Percentiles rank a stretch among this genome's conserved stretches.
Evolutionary conservation across 2,888 invertebrate species (phyloP).

Genomic region (Parasteatoda lunata): DNA sequence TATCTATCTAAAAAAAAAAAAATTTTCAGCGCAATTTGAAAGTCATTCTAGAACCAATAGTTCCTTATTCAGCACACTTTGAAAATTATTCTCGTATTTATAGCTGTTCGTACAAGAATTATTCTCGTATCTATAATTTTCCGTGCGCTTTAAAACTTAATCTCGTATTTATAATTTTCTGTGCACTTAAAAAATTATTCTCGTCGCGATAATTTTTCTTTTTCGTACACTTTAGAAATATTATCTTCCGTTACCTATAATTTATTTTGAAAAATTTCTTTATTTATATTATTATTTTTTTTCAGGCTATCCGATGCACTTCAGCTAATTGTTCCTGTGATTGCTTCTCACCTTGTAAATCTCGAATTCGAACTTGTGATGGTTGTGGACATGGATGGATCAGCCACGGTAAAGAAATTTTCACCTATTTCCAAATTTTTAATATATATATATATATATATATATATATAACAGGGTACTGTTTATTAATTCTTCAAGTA

Average conservation of each 20-base stretch:
- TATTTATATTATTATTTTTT: conserved; percentile 69
- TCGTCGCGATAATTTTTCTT: neutral
- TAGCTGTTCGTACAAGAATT: too few relatives aligned
- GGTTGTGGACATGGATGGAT: conserved; percentile 85
- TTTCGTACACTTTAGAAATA: neutral
- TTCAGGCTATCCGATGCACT: conserved; percentile 81
- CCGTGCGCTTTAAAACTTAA: too few relatives aligned
- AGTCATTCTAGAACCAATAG: too few relatives aligned
- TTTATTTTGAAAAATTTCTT: neutral
- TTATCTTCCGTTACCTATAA: neutral
- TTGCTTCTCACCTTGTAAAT: conserved; percentile 82
- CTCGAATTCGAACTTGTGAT: conserved; percentile 81
- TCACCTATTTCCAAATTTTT: neutral
- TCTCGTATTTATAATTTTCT: neutral
- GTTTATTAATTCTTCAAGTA: neutral
- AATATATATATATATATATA: too few relatives aligned
- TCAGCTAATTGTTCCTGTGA: conserved; percentile 81
- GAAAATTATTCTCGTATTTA: too few relatives aligned
- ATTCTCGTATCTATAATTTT: too few relatives aligned
- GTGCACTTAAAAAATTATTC: neutral
- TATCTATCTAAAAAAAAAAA: too few relatives aligned
- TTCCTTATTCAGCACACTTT: too few relatives aligned
- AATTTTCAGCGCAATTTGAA: too few relatives aligned
- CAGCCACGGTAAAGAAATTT: conserved; percentile 80
- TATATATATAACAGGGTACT: too few relatives aligned